These are phyloP conservation scores for Euura saliciscinereae DNA, from an alignment of 1,140 invertebrate species.

Conservation along the genomic window DNA sequence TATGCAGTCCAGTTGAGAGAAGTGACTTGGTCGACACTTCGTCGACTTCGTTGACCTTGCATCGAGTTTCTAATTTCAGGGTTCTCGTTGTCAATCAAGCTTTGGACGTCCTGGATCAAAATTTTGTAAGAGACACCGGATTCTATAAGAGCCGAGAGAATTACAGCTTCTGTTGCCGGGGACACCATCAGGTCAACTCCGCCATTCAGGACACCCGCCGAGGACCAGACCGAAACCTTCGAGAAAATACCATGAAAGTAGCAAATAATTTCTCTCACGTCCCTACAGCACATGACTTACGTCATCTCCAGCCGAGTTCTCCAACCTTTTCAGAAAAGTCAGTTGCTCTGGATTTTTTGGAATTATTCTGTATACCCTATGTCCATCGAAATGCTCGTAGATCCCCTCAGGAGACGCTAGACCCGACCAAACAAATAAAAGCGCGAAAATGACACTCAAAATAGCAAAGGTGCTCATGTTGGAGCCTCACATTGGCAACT, in stretches of 20 bases:
- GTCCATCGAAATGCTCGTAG: not conserved
- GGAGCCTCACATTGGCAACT: too few relatives aligned
- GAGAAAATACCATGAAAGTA: not conserved
- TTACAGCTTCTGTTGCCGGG: conserved; percentile 26
- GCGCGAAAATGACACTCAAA: not conserved
- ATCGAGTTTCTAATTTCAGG: conserved; percentile 41
- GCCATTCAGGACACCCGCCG: conserved; percentile 27
- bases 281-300: not conserved
- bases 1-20: conserved; percentile 22
- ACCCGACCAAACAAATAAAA: not conserved
- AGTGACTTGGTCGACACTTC: not conserved
- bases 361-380: not conserved
- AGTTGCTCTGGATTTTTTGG: conserved; percentile 2
- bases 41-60: too few relatives aligned
- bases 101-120: conserved; percentile 71
- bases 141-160: not conserved
- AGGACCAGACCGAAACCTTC: not conserved
- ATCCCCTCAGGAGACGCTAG: not conserved
- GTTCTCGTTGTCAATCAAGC: conserved; percentile 73
- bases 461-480: not conserved
- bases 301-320: not conserved
- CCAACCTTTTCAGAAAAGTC: not conserved
- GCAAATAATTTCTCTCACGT: too few relatives aligned
- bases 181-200: conserved; percentile 67
- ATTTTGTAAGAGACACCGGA: conserved; percentile 65